Base-by-base conservation (phyloP, 2,888 invertebrate species). In the Peribatodes rhomboidaria region DNA sequence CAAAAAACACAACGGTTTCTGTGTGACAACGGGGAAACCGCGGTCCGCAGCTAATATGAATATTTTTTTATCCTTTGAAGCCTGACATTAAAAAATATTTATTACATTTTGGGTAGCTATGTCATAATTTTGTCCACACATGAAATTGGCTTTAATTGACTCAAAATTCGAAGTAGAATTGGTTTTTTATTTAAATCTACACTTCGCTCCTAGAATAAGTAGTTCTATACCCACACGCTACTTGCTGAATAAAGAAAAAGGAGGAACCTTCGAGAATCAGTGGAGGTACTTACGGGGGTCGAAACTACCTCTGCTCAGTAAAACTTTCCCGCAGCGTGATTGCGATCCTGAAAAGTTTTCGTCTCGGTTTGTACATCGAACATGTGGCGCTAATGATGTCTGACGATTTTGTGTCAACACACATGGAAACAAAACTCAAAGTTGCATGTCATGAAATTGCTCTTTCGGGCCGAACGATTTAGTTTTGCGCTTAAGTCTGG, bases 311-410 rank as follows among this genome's bases (percentile, higher is more conserved):
- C 76, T 74, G 70, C 79, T 82, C 80, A 80, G 81, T 80, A 75
- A 79, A 88, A 88, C 80, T 88, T 88, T 81, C 81, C 77, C 81
- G 80, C 78, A 76, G 78, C 84, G 84, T 87, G 88, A 88, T 89
- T 88, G 87, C 82, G 84, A 87, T 88, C 86, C 87, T 87, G 86
- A 87, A 88, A 89, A 89, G 83, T 89, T 89, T 78, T 75, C 75
- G 75, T 77, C 77, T 78, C 70, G 76, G 77, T 76, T 77, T 77
- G 78, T 79, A 78, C 73, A 71, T 70, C 72, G 73, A 76, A 78
- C 82, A 84, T 78, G 81, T 80, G 83, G 80, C 77, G 76, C 75
- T 75, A 75, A 70, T 27, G 2, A 41, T 50, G 50, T 14, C 70
- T 70, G 53, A 61, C 60, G 56, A 79, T 76, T 70, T 49, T 67